These are phyloP conservation scores for Apteryx mantelli DNA, from an alignment of 2,113 vertebrate species.

Conservation along the genomic window DNA sequence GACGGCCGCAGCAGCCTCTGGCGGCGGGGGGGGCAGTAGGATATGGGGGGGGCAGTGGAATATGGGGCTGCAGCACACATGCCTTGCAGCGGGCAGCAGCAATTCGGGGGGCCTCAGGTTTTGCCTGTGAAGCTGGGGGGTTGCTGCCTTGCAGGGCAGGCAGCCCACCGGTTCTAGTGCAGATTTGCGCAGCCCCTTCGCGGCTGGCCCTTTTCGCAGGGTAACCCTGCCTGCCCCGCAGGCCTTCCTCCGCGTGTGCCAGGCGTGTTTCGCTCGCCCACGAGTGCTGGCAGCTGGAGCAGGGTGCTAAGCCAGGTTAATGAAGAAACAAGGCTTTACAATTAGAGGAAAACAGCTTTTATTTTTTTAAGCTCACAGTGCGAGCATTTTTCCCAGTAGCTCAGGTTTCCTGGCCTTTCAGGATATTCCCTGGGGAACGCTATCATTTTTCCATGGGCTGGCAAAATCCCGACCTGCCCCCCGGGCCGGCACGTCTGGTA, in stretches of 20 bases:
- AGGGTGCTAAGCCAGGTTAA: fast-evolving
- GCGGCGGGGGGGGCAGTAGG: neutral
- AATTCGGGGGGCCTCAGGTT: too few relatives aligned
- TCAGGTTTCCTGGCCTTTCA: neutral
- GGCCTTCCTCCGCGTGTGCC: fast-evolving
- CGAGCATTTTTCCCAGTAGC: neutral
- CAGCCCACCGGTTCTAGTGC: too few relatives aligned
- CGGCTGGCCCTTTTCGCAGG: fast-evolving
- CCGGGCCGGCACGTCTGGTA: too few relatives aligned
- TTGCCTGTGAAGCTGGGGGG: too few relatives aligned
- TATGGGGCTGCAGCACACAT: too few relatives aligned
- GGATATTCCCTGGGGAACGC: neutral
- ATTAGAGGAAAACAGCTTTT: neutral
- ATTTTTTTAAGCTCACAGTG: neutral
- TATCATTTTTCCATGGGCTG: neutral
- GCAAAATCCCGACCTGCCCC: neutral
- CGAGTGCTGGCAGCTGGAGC: neutral
- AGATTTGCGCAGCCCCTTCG: too few relatives aligned
- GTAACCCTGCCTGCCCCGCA: neutral
- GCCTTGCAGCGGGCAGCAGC: too few relatives aligned
- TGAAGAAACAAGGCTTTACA: fast-evolving
- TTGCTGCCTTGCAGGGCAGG: too few relatives aligned
- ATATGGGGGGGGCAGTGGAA: too few relatives aligned
- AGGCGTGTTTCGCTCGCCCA: fast-evolving
- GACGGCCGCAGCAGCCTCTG: neutral